These are phyloP conservation scores for Mastomys natalensis DNA, from an alignment of 2,113 vertebrate species.

Conservation along the genomic window DNA sequence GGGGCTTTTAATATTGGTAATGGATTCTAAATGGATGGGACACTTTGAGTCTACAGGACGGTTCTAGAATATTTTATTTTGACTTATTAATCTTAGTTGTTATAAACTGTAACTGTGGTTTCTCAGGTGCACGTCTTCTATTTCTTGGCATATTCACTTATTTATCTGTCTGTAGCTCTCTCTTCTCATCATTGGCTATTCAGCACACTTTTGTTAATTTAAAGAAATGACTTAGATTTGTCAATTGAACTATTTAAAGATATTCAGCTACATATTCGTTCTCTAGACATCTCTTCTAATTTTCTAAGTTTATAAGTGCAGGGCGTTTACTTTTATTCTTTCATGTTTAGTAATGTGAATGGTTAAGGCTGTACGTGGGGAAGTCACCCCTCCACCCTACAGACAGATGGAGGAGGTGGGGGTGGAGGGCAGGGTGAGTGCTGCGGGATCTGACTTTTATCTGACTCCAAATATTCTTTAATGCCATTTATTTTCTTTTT, in stretches of 20 bases:
- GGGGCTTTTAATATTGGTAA: neutral
- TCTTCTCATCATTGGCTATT: neutral
- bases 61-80: conserved; percentile 26
- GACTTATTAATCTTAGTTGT: neutral
- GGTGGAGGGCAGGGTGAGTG: neutral
- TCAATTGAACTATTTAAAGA: neutral
- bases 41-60: neutral
- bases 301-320: neutral
- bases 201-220: neutral
- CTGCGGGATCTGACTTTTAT: neutral
- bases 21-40: neutral
- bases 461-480: neutral
- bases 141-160: neutral
- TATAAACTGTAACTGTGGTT: neutral
- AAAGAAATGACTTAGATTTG: neutral
- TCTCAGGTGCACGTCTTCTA: neutral
- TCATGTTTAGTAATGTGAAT: neutral
- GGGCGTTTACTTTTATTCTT: neutral
- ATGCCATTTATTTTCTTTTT: neutral
- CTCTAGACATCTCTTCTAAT: neutral
- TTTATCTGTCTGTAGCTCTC: neutral
- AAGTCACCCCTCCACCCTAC: too few relatives aligned
- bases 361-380: neutral
- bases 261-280: neutral
- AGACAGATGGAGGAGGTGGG: neutral